Evolutionary conservation across 1,140 invertebrate genomes (phyloP), one percentile per base, ranked within the genome.

Genomic region (Pseudomyrmex flavicornis): DNA sequence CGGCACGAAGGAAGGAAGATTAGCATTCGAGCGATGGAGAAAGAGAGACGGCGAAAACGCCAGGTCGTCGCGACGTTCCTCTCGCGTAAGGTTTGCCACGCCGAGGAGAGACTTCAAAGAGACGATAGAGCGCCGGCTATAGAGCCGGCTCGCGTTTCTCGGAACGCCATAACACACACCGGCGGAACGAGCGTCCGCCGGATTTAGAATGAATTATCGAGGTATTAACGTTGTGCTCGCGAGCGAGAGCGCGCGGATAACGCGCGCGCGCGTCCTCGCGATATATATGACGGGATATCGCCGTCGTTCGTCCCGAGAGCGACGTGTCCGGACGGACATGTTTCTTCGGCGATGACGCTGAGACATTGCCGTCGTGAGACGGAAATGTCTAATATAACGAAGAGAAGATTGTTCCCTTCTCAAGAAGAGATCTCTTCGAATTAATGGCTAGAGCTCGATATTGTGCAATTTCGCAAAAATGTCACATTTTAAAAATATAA

Each of bases 141-240:
- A 79, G 22, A 74, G 84, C 77, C n/a, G 68, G 44, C 48, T 22
- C 48, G 50, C 77, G 77, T 83, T 90, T 90, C 89, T 90, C 82
- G 68, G 87, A 90, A 90, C 82, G 69, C 80, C 88, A 77, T 85
- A 83, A 75, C 73, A 74, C 62, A 75, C 73, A 77, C 62, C 85
- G 84, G 15, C 83, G 22, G 54, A 9, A 70, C 63, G 52, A 26
- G 74, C 80, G 84, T 90, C 84, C 83, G 86, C 88, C 76, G 86
- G 83, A 91, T 91, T 91, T 91, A 90, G 89, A 91, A 91, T 91
- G 90, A 91, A 91, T 91, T 91, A 91, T 89, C 89, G 89, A 66
- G 82, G 86, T 89, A 90, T 91, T 89, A 90, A 88, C 84, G 76
- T 69, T 69, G 17, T 59, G 65, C 54, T 61, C 79, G 44, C 26